Evolutionary conservation across 2,888 invertebrate species (phyloP).

Genomic region (Lypha dubia): DNA sequence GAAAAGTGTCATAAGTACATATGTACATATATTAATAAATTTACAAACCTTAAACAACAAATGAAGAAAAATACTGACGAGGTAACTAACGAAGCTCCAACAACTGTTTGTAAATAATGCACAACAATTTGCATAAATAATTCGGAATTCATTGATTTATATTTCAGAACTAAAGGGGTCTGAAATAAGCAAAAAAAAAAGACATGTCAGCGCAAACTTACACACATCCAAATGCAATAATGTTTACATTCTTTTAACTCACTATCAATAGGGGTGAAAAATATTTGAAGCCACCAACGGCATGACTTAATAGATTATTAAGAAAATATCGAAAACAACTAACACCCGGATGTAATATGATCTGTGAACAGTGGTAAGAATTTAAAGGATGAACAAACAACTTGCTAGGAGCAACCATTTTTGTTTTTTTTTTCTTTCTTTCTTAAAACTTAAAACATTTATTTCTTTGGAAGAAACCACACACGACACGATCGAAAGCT

Average conservation of each 20-base stretch:
- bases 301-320: constrained; percentile 45
- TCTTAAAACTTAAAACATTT: background rate
- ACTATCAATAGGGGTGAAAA: constrained; percentile 76
- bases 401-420: constrained; percentile 72
- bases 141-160: constrained; percentile 66
- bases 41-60: constrained; percentile 76
- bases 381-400: constrained; percentile 59
- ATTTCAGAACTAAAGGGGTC: constrained; percentile 74
- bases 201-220: background rate
- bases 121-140: constrained; percentile 70
- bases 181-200: constrained; percentile 49
- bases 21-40: background rate
- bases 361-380: constrained; percentile 66
- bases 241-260: constrained; percentile 49
- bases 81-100: constrained; percentile 70
- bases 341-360: constrained; percentile 66
- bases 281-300: constrained; percentile 72
- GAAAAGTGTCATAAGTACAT: too few relatives aligned
- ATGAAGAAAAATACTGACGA: constrained; percentile 66
- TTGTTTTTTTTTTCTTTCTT: background rate
- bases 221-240: background rate
- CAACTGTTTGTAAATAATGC: constrained; percentile 74
- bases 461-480: constrained; percentile 1
- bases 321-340: constrained; percentile 60
- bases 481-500: constrained; percentile 29